A percentile compares a stretch with the other conserved stretches of the same genome.
Conservation (phyloP, 2,888 invertebrate species). For the Diaprepes abbreviatus region DNA sequence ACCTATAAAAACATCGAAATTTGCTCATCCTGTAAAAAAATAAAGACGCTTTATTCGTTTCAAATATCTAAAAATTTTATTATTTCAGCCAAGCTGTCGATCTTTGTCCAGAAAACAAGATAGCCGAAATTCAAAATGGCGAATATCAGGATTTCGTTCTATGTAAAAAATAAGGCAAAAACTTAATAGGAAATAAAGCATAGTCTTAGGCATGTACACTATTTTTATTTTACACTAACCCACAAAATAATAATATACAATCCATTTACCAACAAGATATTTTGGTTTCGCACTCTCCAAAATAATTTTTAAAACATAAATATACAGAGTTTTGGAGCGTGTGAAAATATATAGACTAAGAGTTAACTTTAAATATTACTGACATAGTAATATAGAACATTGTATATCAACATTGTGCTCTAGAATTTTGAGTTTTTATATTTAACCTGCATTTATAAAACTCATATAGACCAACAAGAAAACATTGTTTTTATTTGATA, state of each 20-base stretch:
- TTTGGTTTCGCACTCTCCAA: conserved; percentile 1
- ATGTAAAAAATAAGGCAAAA: conserved; percentile 28
- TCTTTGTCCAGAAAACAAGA: conserved; percentile 55
- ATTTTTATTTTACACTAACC: conserved; percentile 65
- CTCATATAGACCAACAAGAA: no score
- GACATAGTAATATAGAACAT: no score
- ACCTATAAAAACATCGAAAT: no score
- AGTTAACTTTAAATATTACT: neutral
- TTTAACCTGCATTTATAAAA: no score
- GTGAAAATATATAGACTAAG: neutral
- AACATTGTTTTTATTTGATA: no score
- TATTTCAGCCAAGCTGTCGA: conserved; percentile 50
- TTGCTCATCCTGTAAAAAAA: no score
- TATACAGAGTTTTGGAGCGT: neutral
- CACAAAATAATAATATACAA: conserved; percentile 67
- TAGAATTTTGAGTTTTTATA: no score
- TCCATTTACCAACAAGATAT: conserved; percentile 59
- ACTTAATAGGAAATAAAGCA: conserved; percentile 35
- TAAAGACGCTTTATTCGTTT: no score
- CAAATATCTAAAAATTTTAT: no score
- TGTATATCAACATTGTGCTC: no score
- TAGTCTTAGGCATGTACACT: conserved; percentile 61
- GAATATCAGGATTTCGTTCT: conserved; percentile 54
- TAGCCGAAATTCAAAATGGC: conserved; percentile 57
- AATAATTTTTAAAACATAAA: conserved; percentile 1